Evolutionary conservation across 2,888 invertebrate genomes (phyloP), one percentile per base, ranked within the genome.

Genomic region (Cistogaster globosa): DNA sequence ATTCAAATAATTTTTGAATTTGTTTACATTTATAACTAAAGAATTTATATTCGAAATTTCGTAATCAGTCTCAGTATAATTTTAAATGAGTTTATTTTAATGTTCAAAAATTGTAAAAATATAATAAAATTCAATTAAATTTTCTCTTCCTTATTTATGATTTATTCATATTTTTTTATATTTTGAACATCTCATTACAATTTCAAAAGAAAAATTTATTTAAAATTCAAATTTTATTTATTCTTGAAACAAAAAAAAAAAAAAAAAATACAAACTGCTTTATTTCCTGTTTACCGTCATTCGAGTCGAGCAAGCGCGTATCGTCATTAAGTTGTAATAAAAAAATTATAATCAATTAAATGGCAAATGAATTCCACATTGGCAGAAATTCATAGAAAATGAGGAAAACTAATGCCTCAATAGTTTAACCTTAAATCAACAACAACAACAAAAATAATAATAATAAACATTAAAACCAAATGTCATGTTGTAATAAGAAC

Each of bases 401-500:
- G 32, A 84, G 60, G 71, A 84, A 76, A 80, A 77, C 76, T 80
- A 78, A 82, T 78, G 62, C 78, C 69, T 78, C 85, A 82, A 82
- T 85, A 81, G 71, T 77, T 78, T 85, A 82, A 85, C 85, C 85
- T 85, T 79, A 84, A 83, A 76, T 55, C 68, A 72, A 55, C 38
- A 42, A 55, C 68, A 65, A 55, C 42, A 72, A 55, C 22, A 42
- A 62, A 77, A 65, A 55, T 22, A 60, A 51, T n/a, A 22, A 65
- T 58, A 80, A 65, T 26, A 12, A 8, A 67, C 67, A 74, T 32
- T 55, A 74, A 16, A 63, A 62, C 75, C 57, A 75, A 76, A 85
- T 85, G 78, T 85, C 85, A 82, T 75, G 72, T 82, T 82, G 77
- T 85, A 79, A 82, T 75, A 82, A 71, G 82, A 85, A 85, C 62